phyloP scores from a whole-genome alignment of 2,888 invertebrate genomes.

The Clunio marinus region DNA sequence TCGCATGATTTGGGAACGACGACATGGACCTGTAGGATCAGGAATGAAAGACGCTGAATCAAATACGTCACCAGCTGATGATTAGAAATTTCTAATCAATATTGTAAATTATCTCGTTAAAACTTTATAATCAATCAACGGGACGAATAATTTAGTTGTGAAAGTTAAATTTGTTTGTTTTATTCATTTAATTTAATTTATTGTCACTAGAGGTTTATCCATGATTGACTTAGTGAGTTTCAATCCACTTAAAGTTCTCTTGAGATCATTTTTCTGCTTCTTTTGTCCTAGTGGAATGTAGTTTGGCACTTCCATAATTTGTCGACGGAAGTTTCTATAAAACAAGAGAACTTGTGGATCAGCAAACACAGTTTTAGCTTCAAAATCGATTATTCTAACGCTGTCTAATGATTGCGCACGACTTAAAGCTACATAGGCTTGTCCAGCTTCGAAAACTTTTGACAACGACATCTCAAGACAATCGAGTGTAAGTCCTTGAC shows the following conservation, averaged over 20 bases:
- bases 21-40: constrained; percentile 73
- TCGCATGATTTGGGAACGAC: constrained; percentile 94
- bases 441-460: constrained; percentile 91
- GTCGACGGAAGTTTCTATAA: constrained; percentile 66
- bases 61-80: no score
- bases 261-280: constrained; percentile 42
- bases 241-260: constrained; percentile 20
- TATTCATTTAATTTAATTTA: neutral
- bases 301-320: constrained; percentile 61
- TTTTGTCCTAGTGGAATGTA: constrained; percentile 57
- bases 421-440: constrained; percentile 93
- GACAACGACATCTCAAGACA: constrained; percentile 92
- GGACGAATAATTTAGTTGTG: constrained; percentile 10
- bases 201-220: constrained; percentile 40
- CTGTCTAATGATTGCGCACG: constrained; percentile 83
- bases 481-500: constrained; percentile 89
- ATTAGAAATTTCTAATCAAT: no score
- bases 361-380: constrained; percentile 81
- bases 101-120: no score
- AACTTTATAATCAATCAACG: neutral
- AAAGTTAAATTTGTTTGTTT: neutral
- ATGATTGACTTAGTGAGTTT: constrained; percentile 34
- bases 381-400: constrained; percentile 83
- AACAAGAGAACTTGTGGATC: constrained; percentile 78
- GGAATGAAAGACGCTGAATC: constrained; percentile 54